phyloP scores from a whole-genome alignment of 2,113 vertebrate genomes.

The Zosterops borbonicus region DNA sequence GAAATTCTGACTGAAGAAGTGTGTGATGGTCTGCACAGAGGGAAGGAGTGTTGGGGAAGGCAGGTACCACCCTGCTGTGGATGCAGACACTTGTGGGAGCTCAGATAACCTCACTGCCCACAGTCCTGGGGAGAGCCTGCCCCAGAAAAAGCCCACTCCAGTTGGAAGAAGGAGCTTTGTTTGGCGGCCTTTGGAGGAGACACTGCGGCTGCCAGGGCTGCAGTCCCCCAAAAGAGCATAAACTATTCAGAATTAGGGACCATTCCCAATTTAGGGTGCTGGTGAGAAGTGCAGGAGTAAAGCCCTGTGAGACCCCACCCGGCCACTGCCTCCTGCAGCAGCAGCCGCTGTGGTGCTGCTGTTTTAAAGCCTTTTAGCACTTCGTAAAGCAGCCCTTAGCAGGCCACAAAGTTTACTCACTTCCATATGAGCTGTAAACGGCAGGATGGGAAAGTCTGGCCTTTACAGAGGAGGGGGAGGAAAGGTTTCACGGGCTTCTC shows the following conservation, averaged over 20 bases:
- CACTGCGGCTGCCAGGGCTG: neutral
- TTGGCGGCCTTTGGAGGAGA: neutral
- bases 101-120: neutral
- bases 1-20: neutral
- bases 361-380: slow-evolving; percentile 34
- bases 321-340: neutral
- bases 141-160: neutral
- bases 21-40: neutral
- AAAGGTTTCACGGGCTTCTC: neutral
- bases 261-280: no score
- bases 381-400: slow-evolving; percentile 35
- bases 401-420: slow-evolving; percentile 28
- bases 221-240: neutral
- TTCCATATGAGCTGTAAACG: slow-evolving; percentile 44
- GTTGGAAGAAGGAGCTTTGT: neutral
- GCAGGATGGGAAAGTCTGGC: neutral
- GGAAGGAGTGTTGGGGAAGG: neutral
- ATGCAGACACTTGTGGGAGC: neutral
- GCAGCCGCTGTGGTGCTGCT: neutral
- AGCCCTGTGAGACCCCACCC: neutral
- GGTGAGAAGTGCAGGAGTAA: fast-evolving
- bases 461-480: neutral
- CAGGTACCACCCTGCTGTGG: fast-evolving
- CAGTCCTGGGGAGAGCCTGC: neutral
- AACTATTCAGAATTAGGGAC: neutral